Conservation (phyloP, 2,797 vertebrate species). For the Alcedo atthis region DNA sequence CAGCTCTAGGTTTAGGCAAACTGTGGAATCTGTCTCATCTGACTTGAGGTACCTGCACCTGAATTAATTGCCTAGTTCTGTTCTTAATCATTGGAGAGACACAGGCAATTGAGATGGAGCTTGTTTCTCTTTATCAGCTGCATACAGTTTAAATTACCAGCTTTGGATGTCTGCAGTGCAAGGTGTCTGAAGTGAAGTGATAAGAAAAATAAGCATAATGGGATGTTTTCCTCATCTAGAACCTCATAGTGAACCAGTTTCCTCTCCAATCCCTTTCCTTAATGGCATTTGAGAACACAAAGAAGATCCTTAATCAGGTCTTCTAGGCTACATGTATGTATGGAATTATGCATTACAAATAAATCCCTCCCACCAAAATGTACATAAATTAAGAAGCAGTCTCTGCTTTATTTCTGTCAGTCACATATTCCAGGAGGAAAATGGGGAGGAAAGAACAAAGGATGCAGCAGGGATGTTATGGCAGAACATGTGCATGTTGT, state of each 20-base stretch:
- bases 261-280: conserved; percentile 8
- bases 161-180: conserved; percentile 17
- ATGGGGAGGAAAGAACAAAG: neutral
- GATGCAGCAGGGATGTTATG: neutral
- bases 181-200: conserved; percentile 62
- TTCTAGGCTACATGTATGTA: neutral
- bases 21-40: conserved; percentile 6
- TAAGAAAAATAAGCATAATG: conserved; percentile 61
- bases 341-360: conserved; percentile 5
- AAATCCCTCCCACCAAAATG: neutral
- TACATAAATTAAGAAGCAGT: neutral
- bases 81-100: conserved; percentile 35
- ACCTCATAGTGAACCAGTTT: neutral
- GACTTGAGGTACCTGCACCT: conserved; percentile 16
- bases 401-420: neutral
- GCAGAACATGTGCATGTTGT: neutral
- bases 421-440: neutral
- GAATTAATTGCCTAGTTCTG: conserved; percentile 29
- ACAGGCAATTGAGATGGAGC: neutral
- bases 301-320: neutral
- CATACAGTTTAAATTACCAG: conserved; percentile 16
- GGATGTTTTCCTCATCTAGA: conserved; percentile 32
- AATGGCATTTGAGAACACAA: conserved; percentile 22
- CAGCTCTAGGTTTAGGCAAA: neutral
- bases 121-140: conserved; percentile 25